These are phyloP conservation scores for Diarsia mendica DNA, from an alignment of 2,888 invertebrate genomes.

Conservation along the genomic window DNA sequence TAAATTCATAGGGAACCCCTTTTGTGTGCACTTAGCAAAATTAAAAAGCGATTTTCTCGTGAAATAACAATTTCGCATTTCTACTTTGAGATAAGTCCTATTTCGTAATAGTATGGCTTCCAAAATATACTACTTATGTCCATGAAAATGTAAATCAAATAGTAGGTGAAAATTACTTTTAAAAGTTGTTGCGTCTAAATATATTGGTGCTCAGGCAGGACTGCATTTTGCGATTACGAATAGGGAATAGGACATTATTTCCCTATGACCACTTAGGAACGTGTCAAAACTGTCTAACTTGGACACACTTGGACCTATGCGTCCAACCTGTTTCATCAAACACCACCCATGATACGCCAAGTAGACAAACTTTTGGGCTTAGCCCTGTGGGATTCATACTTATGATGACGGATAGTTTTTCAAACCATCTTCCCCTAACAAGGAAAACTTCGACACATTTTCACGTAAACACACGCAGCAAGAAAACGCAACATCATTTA, in stretches of 20 bases:
- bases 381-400: not conserved
- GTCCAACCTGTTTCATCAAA: not conserved
- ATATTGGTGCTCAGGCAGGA: too few species aligned
- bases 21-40: not conserved
- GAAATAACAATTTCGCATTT: too few species aligned
- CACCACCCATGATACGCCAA: not conserved
- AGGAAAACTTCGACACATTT: constrained; percentile 24
- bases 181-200: too few species aligned
- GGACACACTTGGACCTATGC: not conserved
- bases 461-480: constrained; percentile 4
- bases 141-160: too few species aligned
- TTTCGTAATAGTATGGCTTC: too few species aligned
- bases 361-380: not conserved
- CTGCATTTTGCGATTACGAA: too few species aligned
- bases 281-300: not conserved
- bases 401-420: constrained; percentile 33
- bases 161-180: too few species aligned
- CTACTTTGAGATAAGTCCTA: too few species aligned
- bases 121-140: too few species aligned
- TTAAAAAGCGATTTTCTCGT: too few species aligned
- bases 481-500: constrained; percentile 60
- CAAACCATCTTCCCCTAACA: constrained; percentile 9
- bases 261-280: not conserved
- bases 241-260: not conserved
- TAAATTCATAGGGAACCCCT: not conserved